Percentiles rank a stretch among this genome's conserved stretches.
phyloP scores from a whole-genome alignment of 2,797 vertebrate species.

The Myotis vivesi region DNA sequence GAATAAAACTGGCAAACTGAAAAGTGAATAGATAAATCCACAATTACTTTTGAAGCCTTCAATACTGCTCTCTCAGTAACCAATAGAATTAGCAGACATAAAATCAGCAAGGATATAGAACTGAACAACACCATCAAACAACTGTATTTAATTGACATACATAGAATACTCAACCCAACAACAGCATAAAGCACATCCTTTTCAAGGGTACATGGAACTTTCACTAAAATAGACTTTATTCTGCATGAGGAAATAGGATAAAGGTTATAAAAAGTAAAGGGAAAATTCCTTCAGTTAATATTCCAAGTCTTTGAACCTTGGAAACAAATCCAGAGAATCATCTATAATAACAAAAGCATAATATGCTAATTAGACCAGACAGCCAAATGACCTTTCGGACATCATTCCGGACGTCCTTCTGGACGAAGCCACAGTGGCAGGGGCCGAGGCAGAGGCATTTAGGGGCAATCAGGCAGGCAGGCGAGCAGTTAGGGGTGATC shows the following conservation, averaged over 20 bases:
- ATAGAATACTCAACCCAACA: background rate
- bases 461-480: no score
- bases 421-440: no score
- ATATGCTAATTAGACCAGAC: no score
- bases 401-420: no score
- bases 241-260: background rate
- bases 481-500: no score
- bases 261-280: background rate
- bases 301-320: background rate
- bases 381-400: no score
- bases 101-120: background rate
- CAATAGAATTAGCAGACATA: background rate
- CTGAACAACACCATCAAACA: background rate
- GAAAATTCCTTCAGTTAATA: background rate
- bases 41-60: background rate
- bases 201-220: background rate
- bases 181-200: background rate
- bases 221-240: constrained; percentile 6
- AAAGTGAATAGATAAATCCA: background rate
- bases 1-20: background rate
- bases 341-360: no score
- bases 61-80: background rate
- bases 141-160: background rate
- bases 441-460: no score
- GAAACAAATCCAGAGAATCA: background rate